Conservation (phyloP, 2,113 vertebrate species). For the Sapayoa aenigma region DNA sequence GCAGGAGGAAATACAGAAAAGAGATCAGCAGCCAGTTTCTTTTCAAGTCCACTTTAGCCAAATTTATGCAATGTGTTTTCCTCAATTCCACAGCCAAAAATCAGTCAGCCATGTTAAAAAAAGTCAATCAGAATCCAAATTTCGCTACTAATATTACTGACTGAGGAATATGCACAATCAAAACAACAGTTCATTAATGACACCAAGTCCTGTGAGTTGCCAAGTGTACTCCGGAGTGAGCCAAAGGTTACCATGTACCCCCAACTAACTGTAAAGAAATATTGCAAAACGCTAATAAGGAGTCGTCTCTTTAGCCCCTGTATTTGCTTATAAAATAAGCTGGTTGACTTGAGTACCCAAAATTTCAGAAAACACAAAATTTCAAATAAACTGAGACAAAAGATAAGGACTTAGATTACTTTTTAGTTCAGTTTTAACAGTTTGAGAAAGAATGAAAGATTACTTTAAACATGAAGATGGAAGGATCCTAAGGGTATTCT, state of each 20-base stretch:
- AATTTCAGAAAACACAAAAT: not conserved
- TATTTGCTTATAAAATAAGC: not conserved
- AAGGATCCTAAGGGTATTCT: not conserved
- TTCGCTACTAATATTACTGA: not conserved
- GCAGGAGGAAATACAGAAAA: not conserved
- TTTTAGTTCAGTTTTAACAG: not conserved
- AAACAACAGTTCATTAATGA: not conserved
- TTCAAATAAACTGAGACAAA: not conserved
- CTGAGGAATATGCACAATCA: not conserved
- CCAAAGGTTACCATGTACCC: not conserved
- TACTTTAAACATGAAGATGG: not conserved
- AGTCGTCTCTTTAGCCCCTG: not conserved
- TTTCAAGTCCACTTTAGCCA: not conserved
- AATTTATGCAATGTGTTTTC: not conserved
- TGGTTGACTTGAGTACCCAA: not conserved
- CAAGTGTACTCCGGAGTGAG: not conserved
- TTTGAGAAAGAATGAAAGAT: not conserved
- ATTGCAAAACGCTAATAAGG: not conserved
- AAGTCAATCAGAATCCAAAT: not conserved
- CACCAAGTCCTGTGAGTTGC: not conserved
- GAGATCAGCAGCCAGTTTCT: not conserved
- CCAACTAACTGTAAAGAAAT: not conserved
- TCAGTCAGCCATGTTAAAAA: not conserved
- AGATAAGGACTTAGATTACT: not conserved
- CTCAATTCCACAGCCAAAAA: not conserved